phyloP scores from a whole-genome alignment of 1,140 invertebrate species.

The Brachionus rubens region DNA sequence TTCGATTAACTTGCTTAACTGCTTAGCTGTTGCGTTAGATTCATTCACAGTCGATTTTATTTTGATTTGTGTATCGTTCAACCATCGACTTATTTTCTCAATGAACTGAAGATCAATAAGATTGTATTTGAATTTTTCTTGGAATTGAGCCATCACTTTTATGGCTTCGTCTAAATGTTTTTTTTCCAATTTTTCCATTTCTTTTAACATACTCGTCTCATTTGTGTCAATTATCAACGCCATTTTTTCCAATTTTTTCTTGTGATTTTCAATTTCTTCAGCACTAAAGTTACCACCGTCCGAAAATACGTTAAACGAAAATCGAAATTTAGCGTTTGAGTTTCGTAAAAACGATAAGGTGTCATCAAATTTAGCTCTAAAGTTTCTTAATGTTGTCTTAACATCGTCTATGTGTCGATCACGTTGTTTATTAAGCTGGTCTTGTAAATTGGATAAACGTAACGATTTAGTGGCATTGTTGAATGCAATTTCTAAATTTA shows the following conservation, averaged over 20 bases:
- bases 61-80: conserved; percentile 60
- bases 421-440: conserved; percentile 53
- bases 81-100: conserved; percentile 58
- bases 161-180: conserved; percentile 57
- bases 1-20: conserved; percentile 51
- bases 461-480: conserved; percentile 56
- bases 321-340: conserved; percentile 59
- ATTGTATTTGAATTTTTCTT: conserved; percentile 61
- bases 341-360: conserved; percentile 57
- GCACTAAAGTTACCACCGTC: conserved; percentile 61
- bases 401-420: conserved; percentile 58
- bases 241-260: conserved; percentile 58
- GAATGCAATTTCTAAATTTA: conserved; percentile 56
- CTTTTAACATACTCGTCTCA: conserved; percentile 58
- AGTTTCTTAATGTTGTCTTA: conserved; percentile 55
- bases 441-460: conserved; percentile 52
- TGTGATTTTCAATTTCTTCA: conserved; percentile 59
- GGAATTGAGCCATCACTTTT: conserved; percentile 57
- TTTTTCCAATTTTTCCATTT: conserved; percentile 60
- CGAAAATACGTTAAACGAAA: conserved; percentile 60
- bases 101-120: conserved; percentile 60
- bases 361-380: conserved; percentile 57
- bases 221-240: conserved; percentile 55
- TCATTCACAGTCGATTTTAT: conserved; percentile 59
- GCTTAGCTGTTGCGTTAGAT: conserved; percentile 56